Conservation (phyloP, 2,888 invertebrate genomes). For the Clusia tigrina region DNA sequence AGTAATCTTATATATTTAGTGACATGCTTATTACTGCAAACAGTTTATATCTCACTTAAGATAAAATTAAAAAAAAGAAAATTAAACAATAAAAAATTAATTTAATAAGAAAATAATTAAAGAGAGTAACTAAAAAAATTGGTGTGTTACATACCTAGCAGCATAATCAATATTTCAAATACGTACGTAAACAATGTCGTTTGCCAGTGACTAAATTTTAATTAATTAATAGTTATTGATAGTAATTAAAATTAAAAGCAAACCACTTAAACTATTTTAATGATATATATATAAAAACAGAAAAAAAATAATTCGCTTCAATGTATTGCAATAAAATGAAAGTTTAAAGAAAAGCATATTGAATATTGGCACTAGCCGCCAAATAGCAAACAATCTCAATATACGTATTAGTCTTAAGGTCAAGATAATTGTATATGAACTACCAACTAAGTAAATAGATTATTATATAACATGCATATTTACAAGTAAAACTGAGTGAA, state of each 20-base stretch:
- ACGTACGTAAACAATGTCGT: constrained; percentile 48
- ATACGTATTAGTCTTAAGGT: constrained; percentile 65
- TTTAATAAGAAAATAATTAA: constrained; percentile 8
- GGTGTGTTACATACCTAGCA: constrained; percentile 56
- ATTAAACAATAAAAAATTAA: constrained; percentile 6
- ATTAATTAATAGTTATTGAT: neutral
- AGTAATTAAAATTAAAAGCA: constrained; percentile 21
- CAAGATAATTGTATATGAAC: constrained; percentile 50
- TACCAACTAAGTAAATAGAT: constrained; percentile 36
- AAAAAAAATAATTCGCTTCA: constrained; percentile 17
- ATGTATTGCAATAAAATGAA: constrained; percentile 4
- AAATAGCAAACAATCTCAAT: constrained; percentile 50
- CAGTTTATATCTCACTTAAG: constrained; percentile 21
- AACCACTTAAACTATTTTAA: constrained; percentile 23
- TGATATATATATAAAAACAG: constrained; percentile 27
- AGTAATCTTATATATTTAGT: constrained; percentile 29
- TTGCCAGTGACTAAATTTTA: constrained; percentile 59
- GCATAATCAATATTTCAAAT: constrained; percentile 57
- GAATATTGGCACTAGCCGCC: constrained; percentile 36
- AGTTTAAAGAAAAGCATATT: constrained; percentile 13
- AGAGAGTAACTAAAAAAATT: constrained; percentile 23
- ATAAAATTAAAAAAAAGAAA: neutral
- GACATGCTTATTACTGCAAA: constrained; percentile 13
- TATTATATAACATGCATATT: constrained; percentile 35
- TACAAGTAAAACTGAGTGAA: constrained; percentile 36